These are phyloP conservation scores for Anarhynchus alexandrinus DNA, from an alignment of 2,113 vertebrate genomes.

Conservation along the genomic window DNA sequence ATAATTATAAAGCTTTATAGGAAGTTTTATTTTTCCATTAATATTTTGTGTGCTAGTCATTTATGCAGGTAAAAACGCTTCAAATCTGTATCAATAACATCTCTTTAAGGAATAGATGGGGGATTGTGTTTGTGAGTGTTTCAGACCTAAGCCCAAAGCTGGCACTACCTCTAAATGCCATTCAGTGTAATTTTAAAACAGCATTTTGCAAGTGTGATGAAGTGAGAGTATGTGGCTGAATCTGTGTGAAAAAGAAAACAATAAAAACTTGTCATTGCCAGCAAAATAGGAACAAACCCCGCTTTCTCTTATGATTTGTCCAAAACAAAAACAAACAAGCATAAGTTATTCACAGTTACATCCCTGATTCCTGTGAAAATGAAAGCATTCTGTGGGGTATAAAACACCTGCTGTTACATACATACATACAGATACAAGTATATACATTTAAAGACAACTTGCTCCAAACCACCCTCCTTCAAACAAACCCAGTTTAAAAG, in stretches of 20 bases:
- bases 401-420: neutral
- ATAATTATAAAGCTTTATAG: neutral
- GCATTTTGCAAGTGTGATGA: neutral
- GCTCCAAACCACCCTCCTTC: neutral
- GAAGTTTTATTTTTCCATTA: neutral
- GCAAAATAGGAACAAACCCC: neutral
- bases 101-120: neutral
- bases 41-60: neutral
- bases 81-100: neutral
- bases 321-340: neutral
- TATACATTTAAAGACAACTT: neutral
- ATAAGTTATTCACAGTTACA: neutral
- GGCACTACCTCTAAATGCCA: neutral
- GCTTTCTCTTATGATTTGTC: neutral
- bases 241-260: neutral
- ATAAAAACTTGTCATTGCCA: neutral
- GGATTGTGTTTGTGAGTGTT: neutral
- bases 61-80: neutral
- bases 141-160: neutral
- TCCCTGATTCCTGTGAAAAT: neutral
- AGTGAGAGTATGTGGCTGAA: neutral
- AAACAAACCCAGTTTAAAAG: neutral
- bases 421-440: neutral
- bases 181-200: neutral
- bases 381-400: neutral